These are phyloP conservation scores for Coregonus ussuriensis DNA, from an alignment of 2,797 vertebrate genomes.

Conservation along the genomic window DNA sequence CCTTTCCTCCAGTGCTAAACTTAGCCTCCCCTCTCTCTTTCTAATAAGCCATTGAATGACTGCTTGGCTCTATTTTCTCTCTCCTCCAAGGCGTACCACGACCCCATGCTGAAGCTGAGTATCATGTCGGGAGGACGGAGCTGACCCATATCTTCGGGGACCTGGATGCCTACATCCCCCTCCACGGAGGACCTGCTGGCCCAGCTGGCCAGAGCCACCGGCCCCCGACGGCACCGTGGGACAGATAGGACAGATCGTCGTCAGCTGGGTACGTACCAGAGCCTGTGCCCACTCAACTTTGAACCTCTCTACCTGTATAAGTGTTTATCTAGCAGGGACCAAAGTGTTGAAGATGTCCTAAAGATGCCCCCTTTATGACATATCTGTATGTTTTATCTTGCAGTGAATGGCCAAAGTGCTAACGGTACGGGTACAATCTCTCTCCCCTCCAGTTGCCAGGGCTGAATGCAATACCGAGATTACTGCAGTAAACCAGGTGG, in stretches of 20 bases:
- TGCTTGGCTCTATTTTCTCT: conserved; percentile 1
- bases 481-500: conserved; percentile 96
- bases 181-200: conserved; percentile 92
- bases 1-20: conserved; percentile 41
- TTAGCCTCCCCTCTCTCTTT: conserved; percentile 33
- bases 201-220: conserved; percentile 87
- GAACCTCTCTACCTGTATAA: neutral
- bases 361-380: no score
- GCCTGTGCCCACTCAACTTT: neutral
- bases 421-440: neutral
- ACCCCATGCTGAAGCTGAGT: conserved; percentile 97
- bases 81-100: conserved; percentile 89
- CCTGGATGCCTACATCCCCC: conserved; percentile 93
- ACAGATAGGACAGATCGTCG: conserved; percentile 90
- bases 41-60: conserved; percentile 41
- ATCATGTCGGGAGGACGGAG: conserved; percentile 97
- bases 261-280: conserved; percentile 85
- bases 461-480: conserved; percentile 88
- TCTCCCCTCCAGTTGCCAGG: conserved; percentile 80
- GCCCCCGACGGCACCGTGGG: conserved; percentile 89
- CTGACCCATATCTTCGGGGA: conserved; percentile 95
- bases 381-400: neutral
- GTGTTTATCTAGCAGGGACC: neutral
- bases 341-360: neutral
- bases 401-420: neutral